These are phyloP conservation scores for Psammodynastes pulverulentus DNA, from an alignment of 2,113 vertebrate species.

Conservation along the genomic window DNA sequence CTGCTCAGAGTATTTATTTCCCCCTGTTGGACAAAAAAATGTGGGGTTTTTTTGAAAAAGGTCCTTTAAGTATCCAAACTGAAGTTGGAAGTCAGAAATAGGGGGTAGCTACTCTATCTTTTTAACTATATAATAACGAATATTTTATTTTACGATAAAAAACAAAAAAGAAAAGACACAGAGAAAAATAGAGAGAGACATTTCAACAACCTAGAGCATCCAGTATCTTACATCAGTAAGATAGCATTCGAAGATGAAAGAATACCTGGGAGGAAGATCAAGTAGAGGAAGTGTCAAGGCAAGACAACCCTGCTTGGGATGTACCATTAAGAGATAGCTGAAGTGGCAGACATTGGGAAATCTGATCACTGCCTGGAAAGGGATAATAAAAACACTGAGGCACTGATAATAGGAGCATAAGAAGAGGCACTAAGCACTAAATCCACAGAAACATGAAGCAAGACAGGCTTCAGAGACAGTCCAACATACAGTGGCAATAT, in stretches of 20 bases:
- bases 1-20: not conserved
- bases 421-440: not conserved
- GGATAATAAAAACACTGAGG: not conserved
- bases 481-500: not conserved
- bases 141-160: not conserved
- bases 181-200: not conserved
- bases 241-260: not conserved
- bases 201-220: not conserved
- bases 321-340: not conserved
- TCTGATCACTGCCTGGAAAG: not conserved
- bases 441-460: not conserved
- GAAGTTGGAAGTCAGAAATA: not conserved
- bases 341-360: not conserved
- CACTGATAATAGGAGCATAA: not conserved
- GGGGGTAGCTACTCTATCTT: not conserved
- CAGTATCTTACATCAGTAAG: not conserved
- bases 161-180: not conserved
- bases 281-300: not conserved
- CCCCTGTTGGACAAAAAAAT: not conserved
- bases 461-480: not conserved
- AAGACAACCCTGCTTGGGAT: not conserved
- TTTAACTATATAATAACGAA: not conserved
- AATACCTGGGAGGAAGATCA: not conserved
- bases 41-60: not conserved
- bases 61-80: not conserved